Evolutionary conservation across 2,888 invertebrate species (phyloP).

Genomic region (Meiosimyza platycephala): DNA sequence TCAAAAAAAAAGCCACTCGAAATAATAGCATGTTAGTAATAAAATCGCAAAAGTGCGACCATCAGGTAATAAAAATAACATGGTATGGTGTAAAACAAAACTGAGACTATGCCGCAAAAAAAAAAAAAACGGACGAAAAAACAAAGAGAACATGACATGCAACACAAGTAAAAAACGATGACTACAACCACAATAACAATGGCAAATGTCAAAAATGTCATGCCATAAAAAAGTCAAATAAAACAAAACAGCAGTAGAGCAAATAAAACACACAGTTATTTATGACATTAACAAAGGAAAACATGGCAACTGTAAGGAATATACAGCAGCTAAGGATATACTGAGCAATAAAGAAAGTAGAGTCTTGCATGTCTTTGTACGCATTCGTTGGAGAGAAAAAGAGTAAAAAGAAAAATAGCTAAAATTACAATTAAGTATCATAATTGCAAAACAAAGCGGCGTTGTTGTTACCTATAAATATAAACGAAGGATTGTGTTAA

Average conservation of each 20-base stretch:
- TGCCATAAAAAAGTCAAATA: conserved; percentile 6
- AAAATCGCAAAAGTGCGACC: too few species aligned
- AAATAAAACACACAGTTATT: conserved; percentile 14
- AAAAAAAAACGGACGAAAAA: neutral
- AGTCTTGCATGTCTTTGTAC: too few species aligned
- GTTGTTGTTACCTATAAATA: neutral
- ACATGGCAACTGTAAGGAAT: neutral
- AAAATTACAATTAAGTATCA: too few species aligned
- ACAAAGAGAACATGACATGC: conserved; percentile 27
- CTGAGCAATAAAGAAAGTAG: too few species aligned
- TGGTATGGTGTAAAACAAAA: neutral
- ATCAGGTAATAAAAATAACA: neutral
- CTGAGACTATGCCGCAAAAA: neutral
- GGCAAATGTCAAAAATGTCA: conserved; percentile 11
- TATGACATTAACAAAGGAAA: conserved; percentile 26
- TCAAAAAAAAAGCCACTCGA: too few species aligned
- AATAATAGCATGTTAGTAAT: too few species aligned
- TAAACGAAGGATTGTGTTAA: neutral
- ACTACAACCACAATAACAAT: conserved; percentile 22
- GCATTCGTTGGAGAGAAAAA: too few species aligned
- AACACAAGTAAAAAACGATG: conserved; percentile 27
- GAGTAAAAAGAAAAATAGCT: too few species aligned
- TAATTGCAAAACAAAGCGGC: too few species aligned
- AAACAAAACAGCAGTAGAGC: neutral
- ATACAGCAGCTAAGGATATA: neutral